Conservation (phyloP, 2,888 invertebrate species). For the Apotomis capreana region DNA sequence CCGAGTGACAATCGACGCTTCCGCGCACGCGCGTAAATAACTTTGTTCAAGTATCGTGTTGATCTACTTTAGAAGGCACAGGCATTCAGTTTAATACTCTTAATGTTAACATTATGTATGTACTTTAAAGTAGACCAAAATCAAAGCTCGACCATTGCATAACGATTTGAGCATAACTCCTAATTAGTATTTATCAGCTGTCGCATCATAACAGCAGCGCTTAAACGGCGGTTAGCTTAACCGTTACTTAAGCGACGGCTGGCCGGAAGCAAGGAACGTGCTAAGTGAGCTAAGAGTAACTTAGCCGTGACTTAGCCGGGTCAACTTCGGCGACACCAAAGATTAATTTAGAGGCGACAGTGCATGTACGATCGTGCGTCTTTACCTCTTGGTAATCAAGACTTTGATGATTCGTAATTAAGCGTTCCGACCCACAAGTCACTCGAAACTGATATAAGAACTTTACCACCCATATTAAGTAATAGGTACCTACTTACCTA, state of each 20-base stretch:
- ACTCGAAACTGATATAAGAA: too few species aligned
- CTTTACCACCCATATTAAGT: too few species aligned
- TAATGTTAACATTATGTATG: too few species aligned
- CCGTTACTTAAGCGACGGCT: conserved; percentile 39
- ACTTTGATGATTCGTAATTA: too few species aligned
- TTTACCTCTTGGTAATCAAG: too few species aligned
- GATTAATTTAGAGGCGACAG: too few species aligned
- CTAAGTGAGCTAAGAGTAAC: conserved; percentile 42
- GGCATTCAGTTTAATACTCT: too few species aligned
- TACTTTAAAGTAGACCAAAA: conserved; percentile 2
- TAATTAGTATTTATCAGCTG: conserved; percentile 27
- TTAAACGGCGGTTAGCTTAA: conserved; percentile 22
- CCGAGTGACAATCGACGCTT: conserved; percentile 21
- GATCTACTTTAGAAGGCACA: too few species aligned
- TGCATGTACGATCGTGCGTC: too few species aligned
- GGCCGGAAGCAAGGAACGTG: conserved; percentile 45
- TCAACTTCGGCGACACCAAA: background rate
- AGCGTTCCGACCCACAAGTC: too few species aligned
- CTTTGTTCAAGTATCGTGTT: background rate
- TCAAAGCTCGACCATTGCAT: conserved; percentile 10
- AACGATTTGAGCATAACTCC: conserved; percentile 13
- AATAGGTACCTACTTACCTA: too few species aligned
- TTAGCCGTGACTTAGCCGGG: conserved; percentile 2
- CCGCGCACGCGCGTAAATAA: conserved; percentile 1
- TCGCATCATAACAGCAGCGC: conserved; percentile 16